Base-by-base conservation (phyloP, 1,140 invertebrate species). In the Drosophila miranda region DNA sequence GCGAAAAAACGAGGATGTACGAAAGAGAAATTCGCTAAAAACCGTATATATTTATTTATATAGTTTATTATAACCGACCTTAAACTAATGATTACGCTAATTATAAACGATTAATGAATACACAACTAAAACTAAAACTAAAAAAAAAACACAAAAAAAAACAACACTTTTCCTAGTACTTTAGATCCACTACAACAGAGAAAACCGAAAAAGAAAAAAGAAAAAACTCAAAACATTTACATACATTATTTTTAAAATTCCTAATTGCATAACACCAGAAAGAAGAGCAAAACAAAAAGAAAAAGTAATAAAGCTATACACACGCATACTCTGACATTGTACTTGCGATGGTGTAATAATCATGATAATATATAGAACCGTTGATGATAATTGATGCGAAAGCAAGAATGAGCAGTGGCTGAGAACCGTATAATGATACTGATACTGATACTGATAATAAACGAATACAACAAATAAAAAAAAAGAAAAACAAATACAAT, bases 1-100 rank as follows among this genome's bases (percentile, higher is more conserved):
- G 34, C 5, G 16, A 52, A 9, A 34, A 52, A 16, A 21, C 13
- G 41, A 42, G 50, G 63, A 53, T 38, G 44, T 30, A 41, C 19
- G 28, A 6, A 23, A 28, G 55, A 57, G 11, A 69, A 69, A 52
- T 66, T 45, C 55, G 64, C 67, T 49, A 63, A 50, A 46, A 45
- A 68, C 64, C 70, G 58, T 74, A 75, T 83, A 75, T 75, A 84
- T 83, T 82, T 83, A 82, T 82, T 82, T 78, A 82, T 75, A 78
- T 82, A 82, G 79, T 83, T 83, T 78, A 81, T 74, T 59, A 70
- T 69, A 72, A 70, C 74, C 63, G 57, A 78, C 60, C 62, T 69
- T 75, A 82, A 83, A 83, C 57, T 78, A 82, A 82, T 78, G 66
- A 78, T 56, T 66, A 78, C 63, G 57, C 66, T 78, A 80, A 76